Base-by-base conservation (phyloP, 2,888 invertebrate species). In the Rambutsinella grinnellia region DNA sequence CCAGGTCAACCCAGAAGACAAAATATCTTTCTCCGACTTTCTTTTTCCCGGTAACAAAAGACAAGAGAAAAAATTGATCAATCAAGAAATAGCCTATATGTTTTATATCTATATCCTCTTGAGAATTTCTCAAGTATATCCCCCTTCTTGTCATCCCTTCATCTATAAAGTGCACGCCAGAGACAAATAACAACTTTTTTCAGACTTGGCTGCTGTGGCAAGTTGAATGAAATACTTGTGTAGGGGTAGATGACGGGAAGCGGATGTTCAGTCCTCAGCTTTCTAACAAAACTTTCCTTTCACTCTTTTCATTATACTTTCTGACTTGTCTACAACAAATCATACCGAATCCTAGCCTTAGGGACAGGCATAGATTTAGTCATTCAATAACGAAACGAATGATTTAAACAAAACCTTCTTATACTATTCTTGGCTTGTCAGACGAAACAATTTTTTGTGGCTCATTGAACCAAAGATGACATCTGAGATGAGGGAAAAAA, bases 21-120 rank as follows among this genome's bases (percentile, higher is more conserved):
- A n/a, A n/a, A n/a, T n/a, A n/a, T n/a, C n/a, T n/a, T n/a, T n/a
- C n/a, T n/a, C n/a, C n/a, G n/a, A n/a, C n/a, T n/a, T n/a, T n/a
- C n/a, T n/a, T n/a, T n/a, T n/a, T n/a, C n/a, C n/a, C n/a, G n/a
- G n/a, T n/a, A n/a, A n/a, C n/a, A n/a, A n/a, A n/a, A n/a, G n/a
- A n/a, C n/a, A n/a, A n/a, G n/a, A n/a, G n/a, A n/a, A n/a, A n/a
- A 44, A 66, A 56, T 24, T 66, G 66, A 66, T 66, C 66, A 66
- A 66, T 66, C 66, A 66, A 54, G 54, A 10, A 26, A 36, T 60
- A 44, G 60, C n/a, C n/a, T n/a, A 21, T 27, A 57, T 8, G 13
- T 57, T 6, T 24, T 19, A 3, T 5, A 17, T 15, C 17, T 49
- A 17, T 49, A 3, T 49, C 3, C 49, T 10, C 3, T 17, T 49